Evolutionary conservation across 2,888 invertebrate species (phyloP).

Genomic region (Drosophila stalkeri): DNA sequence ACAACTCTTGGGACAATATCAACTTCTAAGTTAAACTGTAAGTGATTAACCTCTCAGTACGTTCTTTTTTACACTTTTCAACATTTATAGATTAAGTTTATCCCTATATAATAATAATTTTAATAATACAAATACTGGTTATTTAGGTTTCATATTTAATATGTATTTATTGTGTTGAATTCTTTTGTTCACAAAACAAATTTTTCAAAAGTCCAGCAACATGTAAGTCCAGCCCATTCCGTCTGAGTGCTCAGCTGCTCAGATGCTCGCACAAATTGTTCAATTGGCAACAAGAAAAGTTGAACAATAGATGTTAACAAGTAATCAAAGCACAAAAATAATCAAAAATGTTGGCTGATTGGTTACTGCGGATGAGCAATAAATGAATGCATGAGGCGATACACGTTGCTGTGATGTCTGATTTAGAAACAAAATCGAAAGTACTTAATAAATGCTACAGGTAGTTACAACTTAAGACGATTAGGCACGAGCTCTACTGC

Average conservation of each 20-base stretch:
- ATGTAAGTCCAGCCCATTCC: conserved; percentile 23
- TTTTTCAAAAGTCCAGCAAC: conserved; percentile 49
- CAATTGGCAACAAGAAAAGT: conserved; percentile 49
- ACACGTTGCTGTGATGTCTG: conserved; percentile 48
- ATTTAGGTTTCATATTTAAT: conserved; percentile 50
- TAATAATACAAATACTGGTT: neutral
- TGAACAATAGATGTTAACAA: conserved; percentile 25
- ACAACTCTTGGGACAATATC: no score
- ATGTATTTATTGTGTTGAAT: conserved; percentile 73
- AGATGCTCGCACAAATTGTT: conserved; percentile 19
- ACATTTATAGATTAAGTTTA: neutral
- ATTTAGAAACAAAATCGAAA: conserved; percentile 70
- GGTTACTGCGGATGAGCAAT: conserved; percentile 24
- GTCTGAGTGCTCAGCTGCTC: conserved; percentile 19
- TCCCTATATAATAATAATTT: neutral
- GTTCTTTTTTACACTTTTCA: neutral
- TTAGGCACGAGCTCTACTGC: conserved; percentile 71
- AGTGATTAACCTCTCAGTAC: neutral
- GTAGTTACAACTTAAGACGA: conserved; percentile 75
- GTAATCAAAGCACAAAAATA: conserved; percentile 42
- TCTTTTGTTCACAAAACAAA: conserved; percentile 69
- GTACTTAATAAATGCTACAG: conserved; percentile 81
- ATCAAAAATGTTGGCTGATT: conserved; percentile 40
- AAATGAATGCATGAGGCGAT: conserved; percentile 38
- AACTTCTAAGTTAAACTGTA: neutral